A percentile compares a stretch with the other conserved stretches of the same genome.
phyloP scores from a whole-genome alignment of 2,888 invertebrate genomes.

The Campoplex nolae region DNA sequence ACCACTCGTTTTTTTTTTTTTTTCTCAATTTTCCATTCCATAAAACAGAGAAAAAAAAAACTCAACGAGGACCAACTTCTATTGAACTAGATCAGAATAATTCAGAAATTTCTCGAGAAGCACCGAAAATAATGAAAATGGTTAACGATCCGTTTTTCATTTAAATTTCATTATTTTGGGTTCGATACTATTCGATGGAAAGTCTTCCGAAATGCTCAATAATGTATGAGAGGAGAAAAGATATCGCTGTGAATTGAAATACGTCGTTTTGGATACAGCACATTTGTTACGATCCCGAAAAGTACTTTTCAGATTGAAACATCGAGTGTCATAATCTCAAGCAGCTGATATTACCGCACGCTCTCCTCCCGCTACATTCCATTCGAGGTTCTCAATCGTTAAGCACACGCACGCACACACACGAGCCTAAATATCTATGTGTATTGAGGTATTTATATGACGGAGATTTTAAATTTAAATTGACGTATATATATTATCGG shows the following conservation, averaged over 20 bases:
- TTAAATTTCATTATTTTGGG: neutral
- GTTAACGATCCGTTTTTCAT: neutral
- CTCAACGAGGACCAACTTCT: neutral
- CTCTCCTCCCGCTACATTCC: slow-evolving; percentile 11
- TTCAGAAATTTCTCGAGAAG: neutral
- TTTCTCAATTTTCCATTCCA: neutral
- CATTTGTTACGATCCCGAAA: neutral
- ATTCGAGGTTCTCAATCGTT: slow-evolving; percentile 54
- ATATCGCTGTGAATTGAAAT: neutral
- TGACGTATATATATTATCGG: slow-evolving; percentile 50
- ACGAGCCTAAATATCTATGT: too few species aligned
- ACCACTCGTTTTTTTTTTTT: neutral
- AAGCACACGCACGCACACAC: neutral
- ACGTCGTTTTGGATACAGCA: neutral
- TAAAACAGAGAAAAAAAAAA: neutral
- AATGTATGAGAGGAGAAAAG: neutral
- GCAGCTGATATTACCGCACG: slow-evolving; percentile 35
- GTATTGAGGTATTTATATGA: neutral
- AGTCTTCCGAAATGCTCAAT: neutral
- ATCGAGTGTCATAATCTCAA: slow-evolving; percentile 30
- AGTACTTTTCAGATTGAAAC: neutral
- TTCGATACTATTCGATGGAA: neutral
- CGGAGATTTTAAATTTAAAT: slow-evolving; percentile 62
- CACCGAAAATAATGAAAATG: neutral
- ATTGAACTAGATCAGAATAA: neutral